These are phyloP conservation scores for Ptycholaimellus sp. DNA, from an alignment of 2,888 invertebrate species.

Conservation along the genomic window DNA sequence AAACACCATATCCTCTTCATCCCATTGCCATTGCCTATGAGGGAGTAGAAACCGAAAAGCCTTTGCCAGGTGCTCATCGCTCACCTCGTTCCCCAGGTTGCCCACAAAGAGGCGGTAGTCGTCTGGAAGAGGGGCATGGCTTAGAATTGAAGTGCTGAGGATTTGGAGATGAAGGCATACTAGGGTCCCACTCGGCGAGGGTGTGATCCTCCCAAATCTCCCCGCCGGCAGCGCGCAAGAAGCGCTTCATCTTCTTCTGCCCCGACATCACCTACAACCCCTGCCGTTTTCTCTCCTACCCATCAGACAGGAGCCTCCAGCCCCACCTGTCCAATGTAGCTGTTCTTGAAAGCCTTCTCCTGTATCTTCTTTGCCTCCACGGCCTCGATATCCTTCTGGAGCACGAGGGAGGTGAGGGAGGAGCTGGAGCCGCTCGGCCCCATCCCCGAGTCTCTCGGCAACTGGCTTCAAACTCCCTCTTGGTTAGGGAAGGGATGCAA, in stretches of 20 bases:
- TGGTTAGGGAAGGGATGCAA: too few relatives aligned
- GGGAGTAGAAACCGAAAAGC: too few relatives aligned
- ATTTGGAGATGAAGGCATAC: constrained; percentile 27
- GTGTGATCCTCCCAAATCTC: constrained; percentile 79
- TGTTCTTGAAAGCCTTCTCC: constrained; percentile 12
- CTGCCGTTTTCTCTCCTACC: too few relatives aligned
- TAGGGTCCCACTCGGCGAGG: constrained; percentile 76
- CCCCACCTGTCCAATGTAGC: constrained; percentile 14
- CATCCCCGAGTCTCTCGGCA: background rate
- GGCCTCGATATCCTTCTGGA: constrained; percentile 19
- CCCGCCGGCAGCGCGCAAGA: constrained; percentile 19
- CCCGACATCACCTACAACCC: too few relatives aligned
- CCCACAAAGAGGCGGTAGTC: constrained; percentile 97
- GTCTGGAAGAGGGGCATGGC: constrained; percentile 40
- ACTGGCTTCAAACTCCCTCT: background rate
- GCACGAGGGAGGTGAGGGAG: constrained; percentile 10
- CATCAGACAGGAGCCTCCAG: too few relatives aligned
- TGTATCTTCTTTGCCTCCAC: constrained; percentile 15
- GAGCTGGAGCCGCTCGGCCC: background rate
- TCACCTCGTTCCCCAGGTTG: constrained; percentile 96
- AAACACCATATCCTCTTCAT: too few relatives aligned
- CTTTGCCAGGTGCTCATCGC: constrained; percentile 78
- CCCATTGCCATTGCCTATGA: too few relatives aligned
- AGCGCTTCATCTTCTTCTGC: constrained; percentile 20
- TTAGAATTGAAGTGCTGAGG: too few relatives aligned